Evolutionary conservation across 23 tunicate genomes (phyloP), one percentile per base, ranked within the genome.

Genomic region (Trididemnum nubilum): DNA sequence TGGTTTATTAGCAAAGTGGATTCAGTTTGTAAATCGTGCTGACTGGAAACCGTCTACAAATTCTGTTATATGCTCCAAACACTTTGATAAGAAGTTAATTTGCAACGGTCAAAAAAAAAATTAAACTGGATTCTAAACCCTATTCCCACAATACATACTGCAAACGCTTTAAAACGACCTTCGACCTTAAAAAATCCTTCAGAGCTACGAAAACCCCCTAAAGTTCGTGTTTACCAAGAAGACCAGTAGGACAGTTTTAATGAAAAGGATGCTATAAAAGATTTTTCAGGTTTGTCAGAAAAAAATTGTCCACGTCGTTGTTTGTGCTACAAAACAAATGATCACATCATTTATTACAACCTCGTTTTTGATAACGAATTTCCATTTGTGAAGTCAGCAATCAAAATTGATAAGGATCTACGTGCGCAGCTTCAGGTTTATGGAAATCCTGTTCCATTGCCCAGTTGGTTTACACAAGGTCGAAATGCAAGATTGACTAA

Each of bases 341-440:
- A 26, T 26, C 24, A 30, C 28, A 73, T 73, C 30, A 38, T 73
- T 19, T 73, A 19, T 73, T 73, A 39, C 31, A 12, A 40, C 32
- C 27, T 73, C 28, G 58, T 39, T 21, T 73, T 73, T 26, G 57
- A 73, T 36, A 73, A 22, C 12, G 31, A 39, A 3, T 73, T 73
- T 33, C 75, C 75, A 4, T 4, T 32, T 30, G 75, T 69, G n/a
- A 9, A 9, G 9, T 36, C 30, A 32, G 75, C 75, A 2, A 69
- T 69, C 38, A 69, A 69, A 33, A 69, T 69, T 29, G 75, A 69
- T 34, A 69, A 69, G n/a, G n/a, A n/a, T n/a, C n/a, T n/a, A n/a
- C n/a, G n/a, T n/a, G n/a, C n/a, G n/a, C n/a, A n/a, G n/a, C 15
- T 69, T 15, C 75, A 69, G 39, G 9, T 69, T 4, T 7, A 7